Evolutionary conservation across 2,113 vertebrate genomes (phyloP), one percentile per base, ranked within the genome.

Genomic region (Prolemur simus): DNA sequence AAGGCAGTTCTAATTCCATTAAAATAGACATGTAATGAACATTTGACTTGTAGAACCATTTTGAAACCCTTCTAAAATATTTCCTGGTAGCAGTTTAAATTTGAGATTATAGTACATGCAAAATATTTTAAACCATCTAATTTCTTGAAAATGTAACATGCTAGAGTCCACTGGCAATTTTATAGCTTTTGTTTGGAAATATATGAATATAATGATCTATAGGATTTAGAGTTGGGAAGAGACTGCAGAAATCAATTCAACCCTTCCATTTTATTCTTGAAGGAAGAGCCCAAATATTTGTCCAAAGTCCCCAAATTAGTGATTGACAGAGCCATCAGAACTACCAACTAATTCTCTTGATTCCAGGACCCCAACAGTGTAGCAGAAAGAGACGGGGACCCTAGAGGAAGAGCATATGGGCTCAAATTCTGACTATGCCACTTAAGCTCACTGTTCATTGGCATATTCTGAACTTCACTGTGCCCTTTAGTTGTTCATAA

Each of bases 21-120:
- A 58, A 95, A 94, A 47, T n/a, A 56, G 90, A 78, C 3, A 1
- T 54, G 13, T 78, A 10, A 34, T 54, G 25, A 91, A 91, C 58
- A 87, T 60, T 85, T 94, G 71, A 81, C 54, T 85, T 87, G 23
- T 47, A 73, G 89, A 45, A 56, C 56, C 34, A 52, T 90, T 96
- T 94, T 88, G 52, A 96, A 95, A 94, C 20, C 29, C 89, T 68
- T 78, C 47, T 95, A 66, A 95, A 97, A 95, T 81, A 93, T 91
- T 91, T 98, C 69, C 77, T 76, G n/a, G 14, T 66, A 54, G 52
- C 83, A n/a, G 27, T 60, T 96, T 96, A 89, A 66, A 89, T 93
- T 60, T 91, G 58, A 88, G 64, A 76, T 87, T 87, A 60, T 27
- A 54, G 63, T 87, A 78, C 37, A 83, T 82, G 64, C 84, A 82